Base-by-base conservation (phyloP, 2,888 invertebrate genomes). In the Troides oblongomaculatus region DNA sequence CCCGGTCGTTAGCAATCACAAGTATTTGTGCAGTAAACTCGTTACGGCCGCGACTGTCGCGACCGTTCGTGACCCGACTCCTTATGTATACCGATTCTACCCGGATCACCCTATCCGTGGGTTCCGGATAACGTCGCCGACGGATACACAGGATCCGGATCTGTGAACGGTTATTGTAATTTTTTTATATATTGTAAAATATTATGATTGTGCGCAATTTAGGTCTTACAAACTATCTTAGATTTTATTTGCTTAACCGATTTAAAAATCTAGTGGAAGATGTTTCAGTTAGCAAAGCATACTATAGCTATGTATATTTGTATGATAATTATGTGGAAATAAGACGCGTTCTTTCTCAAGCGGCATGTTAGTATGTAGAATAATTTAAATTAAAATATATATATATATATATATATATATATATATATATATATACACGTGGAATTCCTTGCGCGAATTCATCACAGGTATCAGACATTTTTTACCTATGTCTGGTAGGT, bases 1-100 rank as follows among this genome's bases (percentile, higher is more conserved):
- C 75, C 80, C 78, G 76, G 78, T 80, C 81, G 83, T 81, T 84
- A 80, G 84, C 88, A 87, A 88, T 88, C 88, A 87, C 79, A 79
- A 78, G 82, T 84, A 78, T 84, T 85, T 85, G 83, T 78, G 81
- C 73, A 77, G 81, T 85, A 87, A 88, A 80, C 75, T 80, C 77
- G 85, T 88, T 88, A 88, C 76, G 78, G 63, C 53, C 70, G 66
- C 62, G 77, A 79, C 81, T 71, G 80, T 79, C 81, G 78, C 76
- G 77, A 72, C 75, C 76, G 75, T 73, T 76, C 88, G 88, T 88
- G 88, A 86, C 86, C 83, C 72, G 87, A 79, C 77, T 87, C 74
- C 81, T 79, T 81, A 83, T 46, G 46, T 46, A 46, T 80, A 79
- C 77, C 77, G 64, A 59, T 39, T 62, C 63, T 64, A 36, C 53